phyloP scores from a whole-genome alignment of 2,888 invertebrate genomes.

The Galeopsomyia nigrocyanea region DNA sequence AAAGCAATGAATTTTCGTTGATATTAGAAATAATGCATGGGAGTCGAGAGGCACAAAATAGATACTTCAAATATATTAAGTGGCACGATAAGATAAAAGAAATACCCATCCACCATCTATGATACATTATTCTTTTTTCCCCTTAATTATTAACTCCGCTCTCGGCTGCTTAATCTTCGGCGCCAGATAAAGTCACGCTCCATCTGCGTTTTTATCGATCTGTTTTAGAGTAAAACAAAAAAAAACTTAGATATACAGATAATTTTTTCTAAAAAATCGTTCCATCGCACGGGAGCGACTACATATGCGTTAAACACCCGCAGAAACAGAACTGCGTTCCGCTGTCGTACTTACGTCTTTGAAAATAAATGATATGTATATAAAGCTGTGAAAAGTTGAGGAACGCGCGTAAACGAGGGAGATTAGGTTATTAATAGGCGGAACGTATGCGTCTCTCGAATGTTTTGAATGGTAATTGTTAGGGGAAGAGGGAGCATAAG shows the following conservation, averaged over 20 bases:
- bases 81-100: slow-evolving; percentile 15
- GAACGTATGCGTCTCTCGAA: slow-evolving; percentile 12
- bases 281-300: slow-evolving; percentile 2
- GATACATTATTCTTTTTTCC: slow-evolving; percentile 4
- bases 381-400: slow-evolving; percentile 4
- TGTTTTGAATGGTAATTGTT: slow-evolving; percentile 19
- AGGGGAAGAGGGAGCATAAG: slow-evolving; percentile 14
- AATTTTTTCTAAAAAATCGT: slow-evolving; percentile 27
- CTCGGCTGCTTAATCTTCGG: slow-evolving; percentile 40
- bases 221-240: slow-evolving; percentile 11
- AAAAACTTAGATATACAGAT: slow-evolving; percentile 30
- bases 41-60: too few relatives aligned
- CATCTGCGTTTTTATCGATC: slow-evolving; percentile 22
- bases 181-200: slow-evolving; percentile 29
- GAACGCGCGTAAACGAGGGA: neutral
- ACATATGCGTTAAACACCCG: slow-evolving; percentile 6
- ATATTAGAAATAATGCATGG: too few relatives aligned
- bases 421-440: slow-evolving; percentile 35
- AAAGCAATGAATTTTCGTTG: too few relatives aligned
- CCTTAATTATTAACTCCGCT: slow-evolving; percentile 35
- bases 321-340: neutral
- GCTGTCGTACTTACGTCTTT: slow-evolving; percentile 15
- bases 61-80: too few relatives aligned
- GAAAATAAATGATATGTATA: slow-evolving; percentile 29
- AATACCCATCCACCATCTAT: too few relatives aligned